Base-by-base conservation (phyloP, 2,113 vertebrate species). In the Tragulus kanchil region DNA sequence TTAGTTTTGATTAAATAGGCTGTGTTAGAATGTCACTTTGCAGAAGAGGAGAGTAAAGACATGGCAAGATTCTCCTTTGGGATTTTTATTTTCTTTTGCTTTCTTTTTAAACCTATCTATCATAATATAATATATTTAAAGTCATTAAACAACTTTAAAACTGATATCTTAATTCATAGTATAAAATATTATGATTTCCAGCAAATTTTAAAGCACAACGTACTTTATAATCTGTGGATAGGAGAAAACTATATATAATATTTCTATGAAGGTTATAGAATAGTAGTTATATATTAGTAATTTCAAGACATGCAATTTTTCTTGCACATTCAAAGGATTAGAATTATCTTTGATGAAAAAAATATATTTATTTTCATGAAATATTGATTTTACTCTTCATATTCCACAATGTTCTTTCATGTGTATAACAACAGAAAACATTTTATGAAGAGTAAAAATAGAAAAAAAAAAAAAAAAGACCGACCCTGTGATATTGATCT, bases 341-440 rank as follows among this genome's bases (percentile, higher is more conserved):
- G 67, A 83, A 89, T 95, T 89, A 54, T 59, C 6, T 92, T 85
- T 73, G 69, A 88, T 95, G 45, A 94, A 93, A 90, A 13, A 95
- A 88, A n/a, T 78, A 4, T 1, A 90, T 85, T 96, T 94, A 48
- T 90, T 88, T 95, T 90, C 48, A 64, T 78, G 50, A 93, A 94
- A 90, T 50, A 92, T 48, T 86, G 13, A 23, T n/a, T 94, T 94
- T 87, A 61, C 15, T 93, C 11, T 58, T 92, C 31, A 31, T 77
- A 85, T 67, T 13, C 84, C 52, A 62, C 1, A 3, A 59, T 59
- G 4, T 31, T 65, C 14, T 89, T 8, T 87, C 23, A 71, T 61
- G 16, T 92, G 48, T 21, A 67, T n/a, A 78, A n/a, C 65, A 81
- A 62, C 6, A 75, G 93, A 84, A 83, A 64, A 13, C n/a, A 65